Percentiles rank a stretch among this genome's conserved stretches.
Evolutionary conservation across 2,113 vertebrate genomes (phyloP).

Genomic region (Oncorhynchus kisutch): DNA sequence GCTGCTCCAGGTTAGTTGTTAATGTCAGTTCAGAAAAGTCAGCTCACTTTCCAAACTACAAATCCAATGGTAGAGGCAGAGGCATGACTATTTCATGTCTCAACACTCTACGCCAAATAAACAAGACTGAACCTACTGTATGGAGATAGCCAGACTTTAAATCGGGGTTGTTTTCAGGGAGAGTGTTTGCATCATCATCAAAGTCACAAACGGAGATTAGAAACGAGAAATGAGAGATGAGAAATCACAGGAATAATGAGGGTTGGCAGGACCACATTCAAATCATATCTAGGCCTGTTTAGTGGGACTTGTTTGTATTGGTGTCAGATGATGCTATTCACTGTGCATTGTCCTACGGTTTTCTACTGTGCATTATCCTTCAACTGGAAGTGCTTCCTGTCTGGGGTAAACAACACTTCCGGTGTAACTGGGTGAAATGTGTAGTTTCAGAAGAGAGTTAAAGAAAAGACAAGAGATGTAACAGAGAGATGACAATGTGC

Average conservation of each 20-base stretch:
- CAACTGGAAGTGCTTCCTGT: no score
- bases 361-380: no score
- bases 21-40: neutral
- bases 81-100: neutral
- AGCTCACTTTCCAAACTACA: neutral
- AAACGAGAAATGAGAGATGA: neutral
- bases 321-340: neutral
- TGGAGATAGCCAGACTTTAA: neutral
- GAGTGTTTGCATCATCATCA: neutral
- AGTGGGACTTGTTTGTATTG: neutral
- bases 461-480: neutral
- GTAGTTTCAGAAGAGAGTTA: neutral
- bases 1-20: neutral
- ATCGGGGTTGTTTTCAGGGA: neutral
- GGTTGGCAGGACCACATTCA: neutral
- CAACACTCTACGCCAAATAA: neutral
- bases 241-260: slow-evolving; percentile 20
- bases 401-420: neutral
- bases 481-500: neutral
- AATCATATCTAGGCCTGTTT: neutral
- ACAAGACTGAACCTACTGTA: neutral
- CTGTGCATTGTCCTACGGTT: neutral
- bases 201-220: neutral
- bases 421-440: neutral
- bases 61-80: neutral